A percentile compares a stretch with the other conserved stretches of the same genome.
Conservation (phyloP, 2,888 invertebrate species). For the Sinopyrophorus schimmeli region DNA sequence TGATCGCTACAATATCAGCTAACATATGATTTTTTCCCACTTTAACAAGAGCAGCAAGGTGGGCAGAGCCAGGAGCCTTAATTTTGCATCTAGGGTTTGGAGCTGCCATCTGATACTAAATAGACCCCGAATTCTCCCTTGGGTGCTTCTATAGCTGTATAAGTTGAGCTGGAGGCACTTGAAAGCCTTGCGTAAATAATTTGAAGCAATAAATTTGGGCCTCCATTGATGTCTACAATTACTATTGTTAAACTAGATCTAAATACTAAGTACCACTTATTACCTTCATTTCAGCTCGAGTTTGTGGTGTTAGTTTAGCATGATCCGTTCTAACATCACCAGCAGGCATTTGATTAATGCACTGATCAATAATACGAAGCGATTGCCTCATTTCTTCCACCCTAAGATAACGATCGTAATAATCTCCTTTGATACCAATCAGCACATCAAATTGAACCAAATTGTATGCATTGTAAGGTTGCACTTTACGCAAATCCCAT, state of each 20-base stretch:
- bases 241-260: too few relatives aligned
- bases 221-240: conserved; percentile 86
- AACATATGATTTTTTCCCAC: conserved; percentile 87
- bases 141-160: conserved; percentile 96
- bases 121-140: conserved; percentile 99
- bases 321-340: conserved; percentile 96
- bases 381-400: conserved; percentile 96
- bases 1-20: conserved; percentile 97
- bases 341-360: conserved; percentile 95
- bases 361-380: conserved; percentile 91
- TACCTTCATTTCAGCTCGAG: conserved; percentile 94
- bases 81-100: conserved; percentile 92
- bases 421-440: too few relatives aligned
- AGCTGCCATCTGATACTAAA: conserved; percentile 92
- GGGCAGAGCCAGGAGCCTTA: conserved; percentile 85
- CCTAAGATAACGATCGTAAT: conserved; percentile 89
- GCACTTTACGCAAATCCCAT: too few relatives aligned
- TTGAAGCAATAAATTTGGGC: conserved; percentile 98
- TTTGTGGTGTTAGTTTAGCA: conserved; percentile 89
- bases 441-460: too few relatives aligned
- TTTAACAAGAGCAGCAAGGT: conserved; percentile 84
- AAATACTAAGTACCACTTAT: too few relatives aligned
- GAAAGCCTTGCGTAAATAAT: conserved; percentile 94
- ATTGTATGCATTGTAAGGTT: too few relatives aligned
- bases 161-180: conserved; percentile 93